These are phyloP conservation scores for Anarhynchus alexandrinus DNA, from an alignment of 2,113 vertebrate species.

Conservation along the genomic window DNA sequence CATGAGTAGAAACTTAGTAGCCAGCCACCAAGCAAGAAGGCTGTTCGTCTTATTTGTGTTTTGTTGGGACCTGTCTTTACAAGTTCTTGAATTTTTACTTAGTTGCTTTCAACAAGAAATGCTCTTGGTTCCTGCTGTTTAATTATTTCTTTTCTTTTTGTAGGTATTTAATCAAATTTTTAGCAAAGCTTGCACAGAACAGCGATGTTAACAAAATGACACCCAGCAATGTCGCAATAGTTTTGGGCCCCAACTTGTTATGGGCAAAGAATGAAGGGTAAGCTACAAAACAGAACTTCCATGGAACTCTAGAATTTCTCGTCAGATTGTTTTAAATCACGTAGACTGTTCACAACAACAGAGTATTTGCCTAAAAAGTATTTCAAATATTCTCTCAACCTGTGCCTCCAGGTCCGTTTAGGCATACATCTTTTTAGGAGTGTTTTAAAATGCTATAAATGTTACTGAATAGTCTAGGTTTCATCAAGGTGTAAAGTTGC, in stretches of 20 bases:
- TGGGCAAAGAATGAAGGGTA: slow-evolving; percentile 98
- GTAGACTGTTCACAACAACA: neutral
- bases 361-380: neutral
- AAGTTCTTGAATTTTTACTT: neutral
- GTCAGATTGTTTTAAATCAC: neutral
- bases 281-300: neutral
- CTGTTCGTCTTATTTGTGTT: neutral
- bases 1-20: neutral
- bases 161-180: slow-evolving; percentile 97
- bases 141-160: neutral
- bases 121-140: neutral
- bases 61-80: neutral
- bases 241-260: slow-evolving; percentile 94
- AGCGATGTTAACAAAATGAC: slow-evolving; percentile 98
- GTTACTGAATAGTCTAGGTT: neutral
- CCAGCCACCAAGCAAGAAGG: neutral
- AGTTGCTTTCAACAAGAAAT: neutral
- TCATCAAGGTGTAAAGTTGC: neutral
- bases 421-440: neutral
- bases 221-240: slow-evolving; percentile 95
- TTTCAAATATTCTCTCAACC: neutral
- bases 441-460: neutral
- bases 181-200: slow-evolving; percentile 92
- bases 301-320: neutral
- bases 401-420: neutral